Evolutionary conservation across 2,113 vertebrate genomes (phyloP).

Genomic region (Lycocorax pyrrhopterus): DNA sequence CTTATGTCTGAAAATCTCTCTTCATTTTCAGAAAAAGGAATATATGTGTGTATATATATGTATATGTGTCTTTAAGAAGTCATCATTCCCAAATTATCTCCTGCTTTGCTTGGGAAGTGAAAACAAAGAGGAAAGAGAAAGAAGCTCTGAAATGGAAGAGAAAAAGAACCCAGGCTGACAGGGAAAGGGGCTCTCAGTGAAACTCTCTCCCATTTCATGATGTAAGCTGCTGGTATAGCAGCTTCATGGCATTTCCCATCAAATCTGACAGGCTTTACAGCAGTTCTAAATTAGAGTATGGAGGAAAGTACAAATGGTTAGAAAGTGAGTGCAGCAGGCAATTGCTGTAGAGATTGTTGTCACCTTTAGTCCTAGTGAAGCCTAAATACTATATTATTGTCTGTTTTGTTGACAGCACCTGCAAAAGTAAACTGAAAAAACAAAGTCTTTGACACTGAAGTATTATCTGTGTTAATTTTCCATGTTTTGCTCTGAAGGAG

Average conservation of each 20-base stretch:
- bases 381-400: conserved; percentile 38
- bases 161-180: neutral
- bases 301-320: conserved; percentile 35
- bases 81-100: neutral
- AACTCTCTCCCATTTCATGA: conserved; percentile 14
- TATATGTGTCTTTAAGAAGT: neutral
- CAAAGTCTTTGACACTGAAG: neutral
- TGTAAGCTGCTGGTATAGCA: conserved; percentile 32
- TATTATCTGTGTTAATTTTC: conserved; percentile 15
- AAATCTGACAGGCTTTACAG: conserved; percentile 61
- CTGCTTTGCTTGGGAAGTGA: neutral
- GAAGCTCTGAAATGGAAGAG: neutral
- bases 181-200: conserved; percentile 17
- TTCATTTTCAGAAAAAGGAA: neutral
- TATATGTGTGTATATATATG: fast-evolving
- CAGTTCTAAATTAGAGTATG: conserved; percentile 34
- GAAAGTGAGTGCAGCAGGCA: neutral
- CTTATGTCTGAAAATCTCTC: neutral
- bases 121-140: neutral
- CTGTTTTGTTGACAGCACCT: conserved; percentile 8
- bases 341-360: conserved; percentile 11
- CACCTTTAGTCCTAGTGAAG: neutral
- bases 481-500: neutral
- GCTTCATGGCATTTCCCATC: conserved; percentile 48
- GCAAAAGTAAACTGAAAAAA: neutral